phyloP scores from a whole-genome alignment of 2,888 invertebrate genomes.

The Euzetes globulus region DNA sequence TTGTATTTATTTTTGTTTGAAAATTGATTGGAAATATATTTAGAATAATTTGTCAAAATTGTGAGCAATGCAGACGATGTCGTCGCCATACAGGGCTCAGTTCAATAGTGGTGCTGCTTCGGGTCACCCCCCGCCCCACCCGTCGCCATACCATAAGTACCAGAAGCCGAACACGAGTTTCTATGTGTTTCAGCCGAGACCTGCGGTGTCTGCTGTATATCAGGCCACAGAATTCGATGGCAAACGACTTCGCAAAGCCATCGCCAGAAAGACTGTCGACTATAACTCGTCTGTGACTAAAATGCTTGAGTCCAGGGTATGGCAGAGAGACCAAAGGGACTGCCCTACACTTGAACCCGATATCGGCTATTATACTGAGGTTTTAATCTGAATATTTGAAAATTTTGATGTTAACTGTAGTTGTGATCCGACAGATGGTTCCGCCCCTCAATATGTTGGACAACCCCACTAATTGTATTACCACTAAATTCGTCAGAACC shows the following conservation, averaged over 20 bases:
- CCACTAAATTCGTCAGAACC: conserved; percentile 88
- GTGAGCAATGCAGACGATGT: neutral
- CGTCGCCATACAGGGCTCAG: conserved; percentile 14
- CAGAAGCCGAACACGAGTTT: conserved; percentile 27
- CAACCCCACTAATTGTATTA: conserved; percentile 92
- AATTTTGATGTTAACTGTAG: neutral
- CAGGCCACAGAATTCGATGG: conserved; percentile 72
- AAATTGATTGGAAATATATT: neutral
- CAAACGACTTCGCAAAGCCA: conserved; percentile 86
- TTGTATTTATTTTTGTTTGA: neutral
- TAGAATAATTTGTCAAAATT: neutral
- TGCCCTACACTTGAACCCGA: conserved; percentile 85
- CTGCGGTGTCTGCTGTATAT: conserved; percentile 27
- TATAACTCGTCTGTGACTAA: conserved; percentile 91
- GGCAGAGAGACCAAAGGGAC: conserved; percentile 89
- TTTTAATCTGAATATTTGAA: too few relatives aligned
- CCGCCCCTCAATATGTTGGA: conserved; percentile 91
- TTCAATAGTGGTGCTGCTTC: neutral
- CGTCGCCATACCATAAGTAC: neutral
- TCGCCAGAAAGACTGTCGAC: conserved; percentile 95
- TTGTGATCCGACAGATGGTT: conserved; percentile 54
- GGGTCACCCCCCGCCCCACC: neutral
- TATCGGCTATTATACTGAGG: conserved; percentile 82
- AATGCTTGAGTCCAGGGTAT: conserved; percentile 77
- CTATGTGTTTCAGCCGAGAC: conserved; percentile 37